Percentiles rank a stretch among this genome's conserved stretches.
These are phyloP conservation scores for Drosophila saltans DNA, from an alignment of 1,140 invertebrate genomes.

Conservation along the genomic window DNA sequence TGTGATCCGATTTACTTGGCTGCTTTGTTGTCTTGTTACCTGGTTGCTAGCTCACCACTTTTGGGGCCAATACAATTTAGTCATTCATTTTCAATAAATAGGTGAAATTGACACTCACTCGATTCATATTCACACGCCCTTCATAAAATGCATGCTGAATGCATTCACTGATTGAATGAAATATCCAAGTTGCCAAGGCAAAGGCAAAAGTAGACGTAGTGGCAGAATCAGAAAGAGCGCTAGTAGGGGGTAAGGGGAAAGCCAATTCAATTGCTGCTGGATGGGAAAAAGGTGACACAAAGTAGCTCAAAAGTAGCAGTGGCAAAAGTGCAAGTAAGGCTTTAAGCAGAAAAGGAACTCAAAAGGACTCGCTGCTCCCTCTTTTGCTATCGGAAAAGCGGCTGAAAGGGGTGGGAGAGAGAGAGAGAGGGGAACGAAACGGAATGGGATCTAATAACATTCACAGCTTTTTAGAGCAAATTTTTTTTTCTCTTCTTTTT, in stretches of 20 bases:
- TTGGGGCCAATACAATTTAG: conserved; percentile 9
- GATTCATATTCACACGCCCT: conserved; percentile 14
- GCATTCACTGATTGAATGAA: conserved; percentile 50
- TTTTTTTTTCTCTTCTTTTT: conserved; percentile 38
- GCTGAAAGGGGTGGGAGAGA: too few species aligned
- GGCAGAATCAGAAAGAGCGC: too few species aligned
- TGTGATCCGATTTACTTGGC: neutral
- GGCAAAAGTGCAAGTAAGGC: conserved; percentile 26
- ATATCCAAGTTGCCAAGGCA: conserved; percentile 15
- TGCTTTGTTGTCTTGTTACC: neutral
- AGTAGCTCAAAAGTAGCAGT: conserved; percentile 23
- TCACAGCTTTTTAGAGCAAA: conserved; percentile 59
- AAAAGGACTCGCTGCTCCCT: neutral
- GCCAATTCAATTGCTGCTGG: conserved; percentile 34
- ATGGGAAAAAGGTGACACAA: conserved; percentile 21
- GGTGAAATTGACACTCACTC: neutral
- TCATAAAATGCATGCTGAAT: conserved; percentile 24
- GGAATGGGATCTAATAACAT: conserved; percentile 50
- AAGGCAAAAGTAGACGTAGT: neutral
- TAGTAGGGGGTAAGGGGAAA: neutral
- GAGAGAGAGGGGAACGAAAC: neutral
- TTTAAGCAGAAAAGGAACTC: neutral
- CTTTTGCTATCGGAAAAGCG: neutral
- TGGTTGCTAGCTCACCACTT: neutral
- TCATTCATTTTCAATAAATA: conserved; percentile 8